phyloP scores from a whole-genome alignment of 2,113 vertebrate species.

The Sciurus niger region DNA sequence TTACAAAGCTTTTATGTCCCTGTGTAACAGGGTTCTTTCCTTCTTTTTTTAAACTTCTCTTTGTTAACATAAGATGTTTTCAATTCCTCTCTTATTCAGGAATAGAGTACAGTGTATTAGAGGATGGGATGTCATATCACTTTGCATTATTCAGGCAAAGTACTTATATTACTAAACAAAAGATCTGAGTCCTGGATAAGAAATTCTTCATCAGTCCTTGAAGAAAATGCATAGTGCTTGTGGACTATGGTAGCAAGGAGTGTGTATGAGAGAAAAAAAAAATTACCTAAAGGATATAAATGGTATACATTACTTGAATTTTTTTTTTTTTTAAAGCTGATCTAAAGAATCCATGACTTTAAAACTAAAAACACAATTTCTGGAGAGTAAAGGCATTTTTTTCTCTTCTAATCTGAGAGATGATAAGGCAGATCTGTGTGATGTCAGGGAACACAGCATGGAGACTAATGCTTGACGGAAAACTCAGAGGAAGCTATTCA shows the following conservation, averaged over 20 bases:
- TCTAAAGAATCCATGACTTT: neutral
- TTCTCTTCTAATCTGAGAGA: neutral
- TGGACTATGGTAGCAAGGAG: no score
- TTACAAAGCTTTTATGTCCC: neutral
- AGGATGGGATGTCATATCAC: neutral
- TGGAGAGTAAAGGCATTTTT: neutral
- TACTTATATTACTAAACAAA: neutral
- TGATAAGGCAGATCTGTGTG: neutral
- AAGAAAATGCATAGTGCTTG: neutral
- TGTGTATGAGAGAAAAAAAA: neutral
- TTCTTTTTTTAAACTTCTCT: neutral
- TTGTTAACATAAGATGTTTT: neutral
- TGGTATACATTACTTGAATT: neutral
- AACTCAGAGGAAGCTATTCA: neutral
- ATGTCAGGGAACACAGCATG: neutral
- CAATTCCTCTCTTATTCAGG: neutral
- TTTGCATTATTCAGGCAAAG: neutral
- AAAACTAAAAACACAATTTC: neutral
- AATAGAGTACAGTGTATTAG: neutral
- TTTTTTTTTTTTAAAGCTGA: neutral
- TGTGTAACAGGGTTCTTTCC: neutral
- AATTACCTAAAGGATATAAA: no score
- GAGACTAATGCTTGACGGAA: neutral
- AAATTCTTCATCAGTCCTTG: no score
- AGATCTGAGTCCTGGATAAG: neutral